phyloP scores from a whole-genome alignment of 2,888 invertebrate genomes.

The Syrphus vitripennis region DNA sequence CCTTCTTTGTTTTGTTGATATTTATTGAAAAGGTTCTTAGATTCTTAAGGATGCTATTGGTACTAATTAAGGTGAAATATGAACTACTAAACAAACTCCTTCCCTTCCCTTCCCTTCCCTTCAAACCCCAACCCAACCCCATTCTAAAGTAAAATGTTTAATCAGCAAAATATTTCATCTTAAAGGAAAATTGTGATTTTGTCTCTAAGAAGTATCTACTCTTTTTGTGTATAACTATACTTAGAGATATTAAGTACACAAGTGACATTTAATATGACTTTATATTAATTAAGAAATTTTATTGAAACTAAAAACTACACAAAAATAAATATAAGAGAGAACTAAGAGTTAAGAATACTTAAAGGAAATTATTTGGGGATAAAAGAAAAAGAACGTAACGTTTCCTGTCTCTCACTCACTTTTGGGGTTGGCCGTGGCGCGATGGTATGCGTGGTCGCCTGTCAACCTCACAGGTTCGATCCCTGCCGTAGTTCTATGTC shows the following conservation, averaged over 20 bases:
- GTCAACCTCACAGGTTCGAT: too few species aligned
- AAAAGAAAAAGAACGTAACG: neutral
- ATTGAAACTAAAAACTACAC: neutral
- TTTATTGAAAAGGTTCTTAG: slow-evolving; percentile 1
- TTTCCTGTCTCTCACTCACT: too few species aligned
- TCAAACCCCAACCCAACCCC: too few species aligned
- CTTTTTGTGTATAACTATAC: too few species aligned
- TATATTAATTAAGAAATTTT: neutral
- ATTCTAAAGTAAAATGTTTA: neutral
- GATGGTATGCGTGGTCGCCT: too few species aligned
- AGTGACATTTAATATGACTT: neutral
- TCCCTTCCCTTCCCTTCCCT: neutral
- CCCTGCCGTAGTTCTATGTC: too few species aligned
- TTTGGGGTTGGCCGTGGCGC: too few species aligned
- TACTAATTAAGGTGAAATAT: slow-evolving; percentile 10
- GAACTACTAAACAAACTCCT: neutral
- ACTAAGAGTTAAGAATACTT: too few species aligned
- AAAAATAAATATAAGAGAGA: neutral
- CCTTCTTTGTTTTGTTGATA: neutral
- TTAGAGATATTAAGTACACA: too few species aligned
- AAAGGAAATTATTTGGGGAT: neutral
- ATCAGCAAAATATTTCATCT: neutral
- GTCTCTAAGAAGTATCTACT: too few species aligned
- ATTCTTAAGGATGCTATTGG: slow-evolving; percentile 5
- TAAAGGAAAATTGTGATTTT: neutral